Base-by-base conservation (phyloP, 2,888 invertebrate genomes). In the Cryptops parisi region DNA sequence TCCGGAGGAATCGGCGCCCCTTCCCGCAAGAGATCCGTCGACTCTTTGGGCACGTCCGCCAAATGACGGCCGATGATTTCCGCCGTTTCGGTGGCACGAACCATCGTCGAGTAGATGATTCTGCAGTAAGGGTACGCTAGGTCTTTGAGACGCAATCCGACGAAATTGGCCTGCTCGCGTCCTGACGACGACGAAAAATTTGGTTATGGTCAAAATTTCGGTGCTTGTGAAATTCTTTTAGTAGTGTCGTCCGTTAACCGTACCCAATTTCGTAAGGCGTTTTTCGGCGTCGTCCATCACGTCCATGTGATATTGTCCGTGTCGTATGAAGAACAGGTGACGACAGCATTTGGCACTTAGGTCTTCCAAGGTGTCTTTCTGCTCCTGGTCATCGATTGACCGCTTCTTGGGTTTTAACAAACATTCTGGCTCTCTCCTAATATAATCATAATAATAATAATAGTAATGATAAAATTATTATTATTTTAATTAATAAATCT, bases 1-100 rank as follows among this genome's bases (percentile, higher is more conserved):
- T 96, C 94, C 0, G 96, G 94, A 0, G 87, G 84, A 60, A 91
- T 81, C 0, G 97, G 97, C 0, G 91, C 87, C 1, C 98, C 98
- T 70, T 98, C 97, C 54, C 86, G 78, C 21, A 98, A 70, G 60
- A 88, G 70, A 61, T 80, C 76, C 64, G 86, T 86, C 60, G 81
- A 74, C 53, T 75, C 74, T 0, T 81, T 73, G 17, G 75, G 64
- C 47, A 79, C 67, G 47, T 70, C 69, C 4, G 71, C 75, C 45
- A 96, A 72, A 62, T 77, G 76, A 61, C 80, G 75, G 25, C 23
- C 2, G 23, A 46, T 46, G 27, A 94, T 80, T 12, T 77, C 72
- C 0, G 88, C 86, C 0, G 97, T 98, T 69, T 98, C 89, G 60
- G 82, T 82, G 0, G 97, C 97, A 58, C 97, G 73, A 0, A 82